Evolutionary conservation across 2,113 vertebrate species (phyloP).

Genomic region (Dolichotis patagonum): DNA sequence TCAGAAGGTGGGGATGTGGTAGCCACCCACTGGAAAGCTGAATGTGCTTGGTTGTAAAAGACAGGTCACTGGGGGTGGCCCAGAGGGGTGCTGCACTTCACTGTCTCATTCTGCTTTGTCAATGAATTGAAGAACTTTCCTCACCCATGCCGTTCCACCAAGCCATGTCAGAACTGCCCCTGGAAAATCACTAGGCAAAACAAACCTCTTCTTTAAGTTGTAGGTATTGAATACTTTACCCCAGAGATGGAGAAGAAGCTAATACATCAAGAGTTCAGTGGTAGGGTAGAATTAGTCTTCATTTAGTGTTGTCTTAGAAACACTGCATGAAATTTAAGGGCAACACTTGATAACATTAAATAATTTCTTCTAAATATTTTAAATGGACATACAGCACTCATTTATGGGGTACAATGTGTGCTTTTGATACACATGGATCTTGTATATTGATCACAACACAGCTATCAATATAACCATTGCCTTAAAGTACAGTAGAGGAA

Average conservation of each 20-base stretch:
- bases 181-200: not conserved
- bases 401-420: not conserved
- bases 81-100: not conserved
- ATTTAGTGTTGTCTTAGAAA: not conserved
- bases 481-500: not conserved
- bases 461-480: not conserved
- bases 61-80: not conserved
- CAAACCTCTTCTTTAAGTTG: not conserved
- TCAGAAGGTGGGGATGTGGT: not conserved
- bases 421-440: not conserved
- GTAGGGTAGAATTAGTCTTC: not conserved
- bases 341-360: not conserved
- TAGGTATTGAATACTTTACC: not conserved
- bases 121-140: not conserved
- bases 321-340: not conserved
- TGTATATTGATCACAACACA: not conserved
- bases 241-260: not conserved
- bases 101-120: no score
- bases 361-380: not conserved
- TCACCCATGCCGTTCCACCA: not conserved
- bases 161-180: not conserved
- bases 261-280: not conserved
- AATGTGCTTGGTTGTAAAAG: not conserved
- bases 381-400: no score
- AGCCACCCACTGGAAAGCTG: not conserved